Conservation (phyloP, 2,888 invertebrate species). For the Thecophora atra region DNA sequence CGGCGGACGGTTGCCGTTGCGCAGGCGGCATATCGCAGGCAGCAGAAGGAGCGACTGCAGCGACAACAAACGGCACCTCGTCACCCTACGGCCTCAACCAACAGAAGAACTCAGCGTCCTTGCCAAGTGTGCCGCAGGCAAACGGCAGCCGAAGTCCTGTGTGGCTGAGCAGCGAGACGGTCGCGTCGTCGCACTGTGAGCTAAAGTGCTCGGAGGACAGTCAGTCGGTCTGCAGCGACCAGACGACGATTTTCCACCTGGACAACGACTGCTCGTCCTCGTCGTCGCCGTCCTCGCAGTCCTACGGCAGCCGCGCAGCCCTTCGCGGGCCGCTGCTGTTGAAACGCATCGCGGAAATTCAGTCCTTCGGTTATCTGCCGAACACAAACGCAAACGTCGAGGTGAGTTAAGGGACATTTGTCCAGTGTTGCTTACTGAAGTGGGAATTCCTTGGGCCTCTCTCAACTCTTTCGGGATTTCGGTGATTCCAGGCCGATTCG, state of each 20-base stretch:
- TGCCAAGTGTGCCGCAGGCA: constrained; percentile 40
- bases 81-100: constrained; percentile 18
- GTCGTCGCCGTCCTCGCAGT: constrained; percentile 48
- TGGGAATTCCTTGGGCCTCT: not conserved
- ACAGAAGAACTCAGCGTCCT: constrained; percentile 38
- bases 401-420: not conserved
- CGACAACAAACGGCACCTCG: constrained; percentile 24
- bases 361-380: constrained; percentile 55
- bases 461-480: not conserved
- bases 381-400: constrained; percentile 52
- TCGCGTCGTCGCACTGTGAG: constrained; percentile 43
- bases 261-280: constrained; percentile 49
- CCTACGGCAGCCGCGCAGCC: constrained; percentile 36
- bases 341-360: constrained; percentile 54
- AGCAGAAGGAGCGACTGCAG: constrained; percentile 15
- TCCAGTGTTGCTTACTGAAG: not conserved
- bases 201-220: constrained; percentile 49
- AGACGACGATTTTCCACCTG: constrained; percentile 50
- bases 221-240: constrained; percentile 53
- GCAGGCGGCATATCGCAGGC: constrained; percentile 24
- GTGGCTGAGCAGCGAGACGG: constrained; percentile 49
- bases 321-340: constrained; percentile 47
- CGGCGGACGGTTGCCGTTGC: not conserved
- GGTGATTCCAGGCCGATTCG: not conserved
- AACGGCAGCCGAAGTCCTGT: constrained; percentile 39